Base-by-base conservation (phyloP, 1,140 invertebrate genomes). In the Rhynchophorus ferrugineus region DNA sequence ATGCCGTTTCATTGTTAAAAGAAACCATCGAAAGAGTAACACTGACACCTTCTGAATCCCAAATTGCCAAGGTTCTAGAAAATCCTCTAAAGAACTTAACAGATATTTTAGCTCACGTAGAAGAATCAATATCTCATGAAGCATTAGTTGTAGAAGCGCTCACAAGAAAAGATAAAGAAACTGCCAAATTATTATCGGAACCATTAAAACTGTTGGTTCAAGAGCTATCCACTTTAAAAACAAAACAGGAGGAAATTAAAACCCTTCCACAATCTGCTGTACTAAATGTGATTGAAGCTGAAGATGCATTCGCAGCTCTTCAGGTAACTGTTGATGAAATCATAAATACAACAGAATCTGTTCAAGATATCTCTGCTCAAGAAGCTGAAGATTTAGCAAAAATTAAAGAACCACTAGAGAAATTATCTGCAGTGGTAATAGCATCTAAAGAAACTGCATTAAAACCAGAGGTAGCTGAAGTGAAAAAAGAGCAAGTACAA, bases 391-490 rank as follows among this genome's bases (percentile, higher is more conserved):
- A 37, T 11, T 1, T 38, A 16, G 16, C 7, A 3, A 11, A 9
- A 2, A n/a, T 49, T 18, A 6, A 8, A 43, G 16, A 49, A 39
- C 37, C 17, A 13, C 7, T 49, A 1, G 3, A 49, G 24, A 49
- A 46, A 51, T 29, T 56, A 13, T 35, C 16, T n/a, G 16, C 24
- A 11, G 36, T 51, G 3, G 33, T 56, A 7, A 17, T 46, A 6
- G 3, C 45, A 14, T 11, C 18, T 18, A 56, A 45, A 41, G 21
- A 56, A 33, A 5, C 42, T 14, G 18, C 17, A 34, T 21, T 24
- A 16, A 56, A 34, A 35, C 22, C 41, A 36, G 34, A 49, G 21
- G 16, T 39, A 3, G 6, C 21, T 9, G 19, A 49, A 21, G 17
- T 17, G 14, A 6, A 49, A 41, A 20, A 38, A 39, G 3, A 34